phyloP scores from a whole-genome alignment of 1,140 invertebrate genomes.

The Macrobrachium nipponense region DNA sequence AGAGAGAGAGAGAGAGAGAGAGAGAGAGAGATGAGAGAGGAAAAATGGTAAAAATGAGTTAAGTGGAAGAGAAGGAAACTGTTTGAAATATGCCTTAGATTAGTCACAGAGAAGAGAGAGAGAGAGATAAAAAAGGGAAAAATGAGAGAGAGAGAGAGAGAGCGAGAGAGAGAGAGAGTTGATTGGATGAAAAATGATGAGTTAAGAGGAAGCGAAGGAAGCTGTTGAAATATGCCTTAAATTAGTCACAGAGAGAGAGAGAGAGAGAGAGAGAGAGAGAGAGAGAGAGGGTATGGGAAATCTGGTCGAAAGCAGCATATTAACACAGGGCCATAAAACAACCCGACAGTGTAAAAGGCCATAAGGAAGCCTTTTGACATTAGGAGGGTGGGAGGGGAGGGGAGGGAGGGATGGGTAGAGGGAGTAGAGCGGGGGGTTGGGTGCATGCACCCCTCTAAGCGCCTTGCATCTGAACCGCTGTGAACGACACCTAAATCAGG shows the following conservation, averaged over 20 bases:
- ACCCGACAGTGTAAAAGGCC: neutral
- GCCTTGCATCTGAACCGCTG: no score
- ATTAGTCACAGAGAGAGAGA: constrained; percentile 15
- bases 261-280: constrained; percentile 9
- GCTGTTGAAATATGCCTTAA: neutral
- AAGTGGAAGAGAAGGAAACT: neutral
- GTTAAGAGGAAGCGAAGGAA: neutral
- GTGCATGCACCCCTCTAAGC: no score
- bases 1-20: neutral
- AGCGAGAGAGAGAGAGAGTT: neutral
- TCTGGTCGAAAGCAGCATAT: neutral
- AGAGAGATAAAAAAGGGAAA: constrained; percentile 4
- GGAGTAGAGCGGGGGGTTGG: neutral
- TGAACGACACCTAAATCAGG: no score
- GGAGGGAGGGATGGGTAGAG: neutral
- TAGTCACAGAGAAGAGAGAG: neutral
- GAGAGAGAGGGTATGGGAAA: neutral
- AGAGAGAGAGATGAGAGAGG: neutral
- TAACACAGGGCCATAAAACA: neutral
- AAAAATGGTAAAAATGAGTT: neutral
- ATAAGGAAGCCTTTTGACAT: neutral
- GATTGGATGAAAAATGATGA: neutral
- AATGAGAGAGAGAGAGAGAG: constrained; percentile 2
- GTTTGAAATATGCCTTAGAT: neutral
- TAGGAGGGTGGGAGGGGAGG: neutral